Base-by-base conservation (phyloP, 2,888 invertebrate genomes). In the Papilio elwesi region DNA sequence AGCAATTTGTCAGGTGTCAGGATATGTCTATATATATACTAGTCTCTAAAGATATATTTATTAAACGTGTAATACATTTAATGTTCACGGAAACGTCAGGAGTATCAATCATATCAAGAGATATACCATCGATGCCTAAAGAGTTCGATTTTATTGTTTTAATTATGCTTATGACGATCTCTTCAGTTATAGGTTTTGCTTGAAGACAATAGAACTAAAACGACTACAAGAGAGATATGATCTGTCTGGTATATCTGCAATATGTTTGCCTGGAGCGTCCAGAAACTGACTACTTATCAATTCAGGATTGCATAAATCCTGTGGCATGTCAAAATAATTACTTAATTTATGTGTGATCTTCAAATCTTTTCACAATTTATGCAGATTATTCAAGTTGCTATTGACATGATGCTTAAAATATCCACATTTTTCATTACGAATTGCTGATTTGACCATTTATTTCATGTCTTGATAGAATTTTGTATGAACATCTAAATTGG, bases 321-420 rank as follows among this genome's bases (percentile, higher is more conserved):
- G n/a, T n/a, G n/a, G n/a, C n/a, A n/a, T n/a, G n/a, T n/a, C n/a
- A n/a, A n/a, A n/a, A n/a, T n/a, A n/a, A n/a, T n/a, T 64, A 48
- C 57, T 52, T 52, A 26, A 55, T 68, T 64, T 64, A n/a, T 64
- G 15, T 1, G 52, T 52, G 15, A n/a, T 52, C n/a, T 69, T 59
- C 13, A 71, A 47, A n/a, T 70, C 71, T 64, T 71, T 71, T 74
- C 74, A 76, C n/a, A n/a, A n/a, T n/a, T n/a, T n/a, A n/a, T 53
- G 55, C 0, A 71, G 63, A 13, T 70, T 53, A 38, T 57, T 71
- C n/a, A 52, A 8, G 15, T 73, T 71, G 11, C 38, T 53, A 12
- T 72, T 74, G 7, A 71, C 74, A 48, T 72, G 49, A 51, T 51
- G 38, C 4, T 62, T 59, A 63, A 74, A n/a, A n/a, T 75, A 74